Evolutionary conservation across 92 coral and sea anemone genomes (phyloP).

Genomic region (Meandrina meandrites): DNA sequence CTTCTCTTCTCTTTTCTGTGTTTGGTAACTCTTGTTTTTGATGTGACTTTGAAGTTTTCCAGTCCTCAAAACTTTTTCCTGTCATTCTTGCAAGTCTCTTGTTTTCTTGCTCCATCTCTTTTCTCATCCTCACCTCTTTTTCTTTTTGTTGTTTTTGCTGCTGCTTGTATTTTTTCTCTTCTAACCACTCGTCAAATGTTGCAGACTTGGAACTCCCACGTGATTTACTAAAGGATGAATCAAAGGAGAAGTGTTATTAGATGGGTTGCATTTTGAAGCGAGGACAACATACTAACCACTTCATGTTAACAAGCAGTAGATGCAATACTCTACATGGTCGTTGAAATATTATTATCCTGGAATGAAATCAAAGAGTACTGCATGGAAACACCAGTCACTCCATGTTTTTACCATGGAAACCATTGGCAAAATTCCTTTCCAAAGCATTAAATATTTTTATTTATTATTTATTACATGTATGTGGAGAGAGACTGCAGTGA

Average conservation of each 20-base stretch:
- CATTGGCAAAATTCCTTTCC: too few relatives aligned
- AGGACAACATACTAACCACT: too few relatives aligned
- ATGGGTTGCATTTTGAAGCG: neutral
- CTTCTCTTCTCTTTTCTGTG: conserved; percentile 55
- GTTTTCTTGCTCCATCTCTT: conserved; percentile 53
- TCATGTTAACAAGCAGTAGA: too few relatives aligned
- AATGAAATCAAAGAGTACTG: too few relatives aligned
- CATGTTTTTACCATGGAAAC: too few relatives aligned
- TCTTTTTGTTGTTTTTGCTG: conserved; percentile 53
- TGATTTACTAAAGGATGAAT: conserved; percentile 58
- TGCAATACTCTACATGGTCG: too few relatives aligned
- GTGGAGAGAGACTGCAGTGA: too few relatives aligned
- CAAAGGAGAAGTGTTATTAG: neutral
- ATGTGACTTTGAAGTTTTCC: conserved; percentile 63
- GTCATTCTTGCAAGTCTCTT: conserved; percentile 41
- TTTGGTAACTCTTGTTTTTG: conserved; percentile 53
- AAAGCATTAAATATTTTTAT: too few relatives aligned
- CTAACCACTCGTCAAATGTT: conserved; percentile 92
- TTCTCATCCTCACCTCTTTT: conserved; percentile 55
- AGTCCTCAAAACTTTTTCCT: conserved; percentile 77
- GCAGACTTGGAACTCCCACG: conserved; percentile 77
- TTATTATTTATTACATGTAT: too few relatives aligned
- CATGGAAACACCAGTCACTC: too few relatives aligned
- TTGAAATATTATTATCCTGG: too few relatives aligned
- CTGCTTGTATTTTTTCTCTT: conserved; percentile 73